phyloP scores from a whole-genome alignment of 1,140 invertebrate genomes.

The Ceratosolen solmsi region DNA sequence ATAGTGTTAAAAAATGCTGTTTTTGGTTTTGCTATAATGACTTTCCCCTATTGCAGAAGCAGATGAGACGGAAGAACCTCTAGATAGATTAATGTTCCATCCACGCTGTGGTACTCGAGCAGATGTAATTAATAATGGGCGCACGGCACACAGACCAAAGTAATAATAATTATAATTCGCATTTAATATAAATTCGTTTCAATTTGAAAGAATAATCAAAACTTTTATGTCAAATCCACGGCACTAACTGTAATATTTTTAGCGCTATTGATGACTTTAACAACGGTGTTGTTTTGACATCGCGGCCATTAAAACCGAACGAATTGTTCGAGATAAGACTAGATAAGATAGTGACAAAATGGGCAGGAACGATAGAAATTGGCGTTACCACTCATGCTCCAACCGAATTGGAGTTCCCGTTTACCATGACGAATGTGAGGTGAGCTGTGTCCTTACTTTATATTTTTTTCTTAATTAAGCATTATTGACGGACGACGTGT shows the following conservation, averaged over 20 bases:
- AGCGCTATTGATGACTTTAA: slow-evolving; percentile 95
- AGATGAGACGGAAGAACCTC: slow-evolving; percentile 69
- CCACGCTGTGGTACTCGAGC: slow-evolving; percentile 91
- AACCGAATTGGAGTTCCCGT: slow-evolving; percentile 91
- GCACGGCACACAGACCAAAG: slow-evolving; percentile 93
- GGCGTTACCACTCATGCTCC: slow-evolving; percentile 94
- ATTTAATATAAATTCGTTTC: too few relatives aligned
- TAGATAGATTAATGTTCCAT: slow-evolving; percentile 88
- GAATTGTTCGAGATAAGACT: slow-evolving; percentile 94
- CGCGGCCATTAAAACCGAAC: slow-evolving; percentile 85
- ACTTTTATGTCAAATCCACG: too few relatives aligned
- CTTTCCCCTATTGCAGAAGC: slow-evolving; percentile 59
- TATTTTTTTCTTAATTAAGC: too few relatives aligned
- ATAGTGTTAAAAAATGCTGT: not conserved
- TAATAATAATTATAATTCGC: slow-evolving; percentile 70
- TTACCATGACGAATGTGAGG: slow-evolving; percentile 96
- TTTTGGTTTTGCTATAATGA: not conserved
- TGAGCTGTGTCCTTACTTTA: slow-evolving; percentile 73
- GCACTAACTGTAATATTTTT: too few relatives aligned
- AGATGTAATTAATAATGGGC: slow-evolving; percentile 90
- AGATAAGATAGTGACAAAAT: slow-evolving; percentile 92
- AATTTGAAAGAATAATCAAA: too few relatives aligned
- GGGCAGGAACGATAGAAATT: slow-evolving; percentile 97
- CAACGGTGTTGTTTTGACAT: slow-evolving; percentile 95
- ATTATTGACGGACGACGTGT: too few relatives aligned